Percentiles rank a stretch among this genome's conserved stretches.
Conservation (phyloP, 2,888 invertebrate species). For the Pseudanteris insignis region DNA sequence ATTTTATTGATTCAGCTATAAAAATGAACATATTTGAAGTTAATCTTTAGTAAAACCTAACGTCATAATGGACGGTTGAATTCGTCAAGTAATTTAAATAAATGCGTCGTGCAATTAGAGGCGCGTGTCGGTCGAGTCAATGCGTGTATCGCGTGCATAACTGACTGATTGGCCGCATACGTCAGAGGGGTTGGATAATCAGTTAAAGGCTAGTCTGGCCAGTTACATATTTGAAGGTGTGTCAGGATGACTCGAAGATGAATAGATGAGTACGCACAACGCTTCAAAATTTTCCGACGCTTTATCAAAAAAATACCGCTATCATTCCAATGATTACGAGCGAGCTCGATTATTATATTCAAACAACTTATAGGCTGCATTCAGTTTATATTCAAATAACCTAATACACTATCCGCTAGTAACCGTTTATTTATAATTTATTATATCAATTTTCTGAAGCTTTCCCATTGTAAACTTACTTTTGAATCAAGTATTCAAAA, state of each 20-base stretch:
- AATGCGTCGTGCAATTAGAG: constrained; percentile 48
- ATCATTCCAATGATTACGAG: too few relatives aligned
- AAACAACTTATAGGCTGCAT: too few relatives aligned
- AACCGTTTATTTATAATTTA: too few relatives aligned
- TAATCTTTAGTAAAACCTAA: constrained; percentile 32
- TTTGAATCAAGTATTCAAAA: too few relatives aligned
- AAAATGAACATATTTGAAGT: constrained; percentile 17
- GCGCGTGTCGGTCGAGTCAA: constrained; percentile 54
- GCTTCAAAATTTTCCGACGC: background rate
- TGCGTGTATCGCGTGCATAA: constrained; percentile 62
- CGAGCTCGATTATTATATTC: too few relatives aligned
- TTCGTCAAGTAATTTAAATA: constrained; percentile 55
- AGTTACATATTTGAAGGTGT: constrained; percentile 50
- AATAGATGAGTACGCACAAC: constrained; percentile 54
- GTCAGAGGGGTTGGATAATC: constrained; percentile 50
- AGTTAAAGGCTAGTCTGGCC: constrained; percentile 52
- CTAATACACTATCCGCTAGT: too few relatives aligned
- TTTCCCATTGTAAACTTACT: too few relatives aligned
- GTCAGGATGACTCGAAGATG: constrained; percentile 47
- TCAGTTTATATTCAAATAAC: too few relatives aligned
- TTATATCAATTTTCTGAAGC: too few relatives aligned
- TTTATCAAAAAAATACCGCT: too few relatives aligned
- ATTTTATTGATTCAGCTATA: constrained; percentile 3
- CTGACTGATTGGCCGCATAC: constrained; percentile 59
- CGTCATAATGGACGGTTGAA: constrained; percentile 46